Base-by-base conservation (phyloP, 2,888 invertebrate species). In the Dysmachus trigonus region DNA sequence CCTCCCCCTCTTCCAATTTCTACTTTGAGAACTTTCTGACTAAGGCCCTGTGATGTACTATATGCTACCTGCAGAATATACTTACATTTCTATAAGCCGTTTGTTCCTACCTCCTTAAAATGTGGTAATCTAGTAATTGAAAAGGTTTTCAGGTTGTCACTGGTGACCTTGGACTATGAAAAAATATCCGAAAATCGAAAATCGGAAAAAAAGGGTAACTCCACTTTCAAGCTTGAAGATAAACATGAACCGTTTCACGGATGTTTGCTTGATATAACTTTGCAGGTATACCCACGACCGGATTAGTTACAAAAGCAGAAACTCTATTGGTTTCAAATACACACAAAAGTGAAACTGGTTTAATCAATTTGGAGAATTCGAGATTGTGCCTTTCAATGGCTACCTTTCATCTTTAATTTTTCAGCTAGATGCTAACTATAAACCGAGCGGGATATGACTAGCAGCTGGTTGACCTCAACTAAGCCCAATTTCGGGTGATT, bases 401-500 rank as follows among this genome's bases (percentile, higher is more conserved):
- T 38, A 76, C 76, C 76, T 76, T 76, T 76, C 76, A 76, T 76
- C 33, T 76, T 38, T 76, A 35, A 74, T 18, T 74, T 74, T 74
- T 10, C 18, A 74, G 74, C 27, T 62, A 62, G 62, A 47, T 47
- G 47, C 31, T 22, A 10, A 18, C 76, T 31, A 41, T 41, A 76
- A 38, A 38, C 22, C 38, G 76, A 33, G 22, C 38, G 38, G 76
- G 76, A 38, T 13, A n/a, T 41, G n/a, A 22, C 35, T 35, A 35
- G 38, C 18, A 22, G 22, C 76, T 35, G 76, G 76, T 22, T 76
- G 76, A 76, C 76, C 76, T 76, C 38, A 35, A 35, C 18, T 76
- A 38, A 76, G 76, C 76, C 76, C 76, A 76, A 41, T 76, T 76
- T 76, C 38, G 76, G 76, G 38, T 76, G 76, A 76, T 76, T 76